These are phyloP conservation scores for Pantelozetes paolii DNA, from an alignment of 2,888 invertebrate genomes.

Conservation along the genomic window DNA sequence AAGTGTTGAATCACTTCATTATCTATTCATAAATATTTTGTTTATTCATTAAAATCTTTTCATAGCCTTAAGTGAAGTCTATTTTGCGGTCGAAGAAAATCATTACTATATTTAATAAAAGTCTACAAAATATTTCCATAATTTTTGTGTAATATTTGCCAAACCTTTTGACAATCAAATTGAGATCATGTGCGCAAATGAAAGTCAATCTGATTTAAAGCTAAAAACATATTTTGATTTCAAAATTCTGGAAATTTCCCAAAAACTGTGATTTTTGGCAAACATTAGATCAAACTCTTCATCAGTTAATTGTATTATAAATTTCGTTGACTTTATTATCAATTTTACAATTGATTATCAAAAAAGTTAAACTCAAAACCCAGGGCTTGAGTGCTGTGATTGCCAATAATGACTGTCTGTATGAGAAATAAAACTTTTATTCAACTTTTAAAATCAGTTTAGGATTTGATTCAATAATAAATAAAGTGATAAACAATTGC, in stretches of 20 bases:
- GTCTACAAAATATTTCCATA: not conserved
- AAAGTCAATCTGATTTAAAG: not conserved
- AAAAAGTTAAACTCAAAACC: not conserved
- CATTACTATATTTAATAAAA: not conserved
- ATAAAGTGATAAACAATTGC: no score
- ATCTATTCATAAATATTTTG: constrained; percentile 27
- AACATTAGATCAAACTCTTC: no score
- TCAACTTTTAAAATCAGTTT: no score
- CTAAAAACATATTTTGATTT: not conserved
- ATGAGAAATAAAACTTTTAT: no score
- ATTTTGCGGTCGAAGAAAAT: not conserved
- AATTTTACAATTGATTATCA: not conserved
- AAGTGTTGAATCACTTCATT: not conserved
- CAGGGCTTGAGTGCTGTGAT: no score
- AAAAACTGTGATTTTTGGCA: no score
- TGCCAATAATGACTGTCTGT: no score
- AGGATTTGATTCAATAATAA: no score
- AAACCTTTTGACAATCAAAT: not conserved
- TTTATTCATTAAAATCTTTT: constrained; percentile 23
- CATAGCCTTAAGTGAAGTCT: not conserved
- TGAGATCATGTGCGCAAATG: not conserved
- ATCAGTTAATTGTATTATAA: no score
- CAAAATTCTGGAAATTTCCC: not conserved
- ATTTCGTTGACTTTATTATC: no score
- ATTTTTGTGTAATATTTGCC: not conserved